phyloP scores from a whole-genome alignment of 1,140 invertebrate species.

The Ericerus pela region DNA sequence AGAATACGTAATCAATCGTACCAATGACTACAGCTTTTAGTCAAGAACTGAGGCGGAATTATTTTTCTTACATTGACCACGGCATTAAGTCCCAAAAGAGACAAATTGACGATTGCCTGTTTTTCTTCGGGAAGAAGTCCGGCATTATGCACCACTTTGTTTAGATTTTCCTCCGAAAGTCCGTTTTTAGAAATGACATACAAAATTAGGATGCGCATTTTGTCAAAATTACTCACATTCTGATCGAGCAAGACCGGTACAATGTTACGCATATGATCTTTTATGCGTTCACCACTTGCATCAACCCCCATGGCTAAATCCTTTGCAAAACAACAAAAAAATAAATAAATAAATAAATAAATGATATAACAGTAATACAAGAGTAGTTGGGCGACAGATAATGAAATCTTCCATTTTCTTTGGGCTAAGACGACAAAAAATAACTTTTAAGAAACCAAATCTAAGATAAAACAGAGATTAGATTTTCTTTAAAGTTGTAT shows the following conservation, averaged over 20 bases:
- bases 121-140: slow-evolving; percentile 79
- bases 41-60: too few relatives aligned
- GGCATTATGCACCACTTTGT: slow-evolving; percentile 92
- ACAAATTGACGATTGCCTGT: slow-evolving; percentile 88
- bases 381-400: too few relatives aligned
- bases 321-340: too few relatives aligned
- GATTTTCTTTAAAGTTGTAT: too few relatives aligned
- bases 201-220: slow-evolving; percentile 95
- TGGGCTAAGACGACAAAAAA: too few relatives aligned
- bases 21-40: too few relatives aligned
- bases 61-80: slow-evolving; percentile 87
- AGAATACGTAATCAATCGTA: too few relatives aligned
- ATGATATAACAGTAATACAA: too few relatives aligned
- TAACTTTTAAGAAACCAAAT: too few relatives aligned
- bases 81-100: slow-evolving; percentile 86
- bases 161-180: slow-evolving; percentile 95
- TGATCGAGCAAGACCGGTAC: slow-evolving; percentile 92
- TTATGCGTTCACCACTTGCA: slow-evolving; percentile 96
- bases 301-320: slow-evolving; percentile 94
- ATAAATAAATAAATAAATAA: too few relatives aligned
- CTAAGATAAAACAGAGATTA: too few relatives aligned
- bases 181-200: slow-evolving; percentile 98
- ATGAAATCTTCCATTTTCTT: too few relatives aligned
- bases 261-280: slow-evolving; percentile 98
- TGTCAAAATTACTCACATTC: slow-evolving; percentile 78